These are phyloP conservation scores for Murina feae DNA, from an alignment of 2,113 vertebrate species.

Conservation along the genomic window DNA sequence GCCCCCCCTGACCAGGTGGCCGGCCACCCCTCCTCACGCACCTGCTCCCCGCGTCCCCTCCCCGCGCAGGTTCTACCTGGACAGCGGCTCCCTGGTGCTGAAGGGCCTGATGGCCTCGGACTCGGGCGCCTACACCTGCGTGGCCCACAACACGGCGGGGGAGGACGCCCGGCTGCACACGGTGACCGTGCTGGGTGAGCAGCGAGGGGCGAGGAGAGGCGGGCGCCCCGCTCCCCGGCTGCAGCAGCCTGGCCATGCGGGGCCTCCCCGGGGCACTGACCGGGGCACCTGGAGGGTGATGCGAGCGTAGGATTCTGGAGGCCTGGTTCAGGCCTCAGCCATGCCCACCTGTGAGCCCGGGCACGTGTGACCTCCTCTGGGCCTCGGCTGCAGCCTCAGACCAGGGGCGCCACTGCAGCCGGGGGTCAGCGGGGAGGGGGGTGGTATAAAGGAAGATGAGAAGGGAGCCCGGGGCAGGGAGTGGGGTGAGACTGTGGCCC, in stretches of 20 bases:
- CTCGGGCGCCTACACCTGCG: constrained; percentile 89
- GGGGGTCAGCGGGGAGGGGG: rapidly evolving
- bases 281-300: background rate
- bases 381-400: background rate
- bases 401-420: background rate
- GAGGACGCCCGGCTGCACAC: constrained; percentile 86
- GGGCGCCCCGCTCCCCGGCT: rapidly evolving
- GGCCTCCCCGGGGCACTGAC: background rate
- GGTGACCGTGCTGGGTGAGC: constrained; percentile 86
- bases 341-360: rapidly evolving
- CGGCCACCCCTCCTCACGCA: rapidly evolving
- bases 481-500: background rate
- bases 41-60: rapidly evolving
- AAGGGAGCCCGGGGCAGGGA: background rate
- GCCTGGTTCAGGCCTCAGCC: background rate
- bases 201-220: rapidly evolving
- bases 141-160: constrained; percentile 84
- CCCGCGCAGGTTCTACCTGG: constrained; percentile 77
- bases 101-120: constrained; percentile 80
- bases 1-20: background rate
- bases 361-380: background rate
- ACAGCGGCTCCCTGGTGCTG: constrained; percentile 85
- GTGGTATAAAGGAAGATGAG: no score
- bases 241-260: rapidly evolving
- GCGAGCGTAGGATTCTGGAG: rapidly evolving